These are phyloP conservation scores for Sorex araneus DNA, from an alignment of 2,113 vertebrate genomes.

Conservation along the genomic window DNA sequence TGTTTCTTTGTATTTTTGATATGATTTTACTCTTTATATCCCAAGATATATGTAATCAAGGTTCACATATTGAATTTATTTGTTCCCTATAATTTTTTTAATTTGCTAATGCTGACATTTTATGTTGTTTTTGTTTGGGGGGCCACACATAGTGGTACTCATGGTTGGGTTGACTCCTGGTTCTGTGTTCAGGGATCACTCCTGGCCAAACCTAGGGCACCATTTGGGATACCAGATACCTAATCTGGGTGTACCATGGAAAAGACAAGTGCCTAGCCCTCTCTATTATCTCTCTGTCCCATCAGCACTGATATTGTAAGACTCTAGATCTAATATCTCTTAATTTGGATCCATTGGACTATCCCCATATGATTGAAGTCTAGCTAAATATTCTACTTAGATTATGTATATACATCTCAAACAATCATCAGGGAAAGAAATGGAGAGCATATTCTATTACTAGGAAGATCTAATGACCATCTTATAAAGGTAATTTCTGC, in stretches of 20 bases:
- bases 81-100: neutral
- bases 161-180: too few relatives aligned
- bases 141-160: too few relatives aligned
- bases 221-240: too few relatives aligned
- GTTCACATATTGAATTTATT: neutral
- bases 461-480: neutral
- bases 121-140: too few relatives aligned
- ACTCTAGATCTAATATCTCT: neutral
- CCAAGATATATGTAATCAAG: neutral
- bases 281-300: too few relatives aligned
- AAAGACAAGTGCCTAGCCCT: too few relatives aligned
- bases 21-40: slow-evolving; percentile 20
- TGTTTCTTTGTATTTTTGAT: slow-evolving; percentile 11
- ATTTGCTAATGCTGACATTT: neutral
- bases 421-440: neutral
- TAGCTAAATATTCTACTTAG: neutral
- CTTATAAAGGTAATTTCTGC: neutral
- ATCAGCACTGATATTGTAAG: neutral
- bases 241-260: too few relatives aligned
- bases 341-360: neutral
- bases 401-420: neutral
- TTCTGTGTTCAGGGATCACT: too few relatives aligned
- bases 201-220: too few relatives aligned
- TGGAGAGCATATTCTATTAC: neutral
- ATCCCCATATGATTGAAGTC: neutral